These are phyloP conservation scores for Limnephilus auricula DNA, from an alignment of 2,888 invertebrate species.

Conservation along the genomic window DNA sequence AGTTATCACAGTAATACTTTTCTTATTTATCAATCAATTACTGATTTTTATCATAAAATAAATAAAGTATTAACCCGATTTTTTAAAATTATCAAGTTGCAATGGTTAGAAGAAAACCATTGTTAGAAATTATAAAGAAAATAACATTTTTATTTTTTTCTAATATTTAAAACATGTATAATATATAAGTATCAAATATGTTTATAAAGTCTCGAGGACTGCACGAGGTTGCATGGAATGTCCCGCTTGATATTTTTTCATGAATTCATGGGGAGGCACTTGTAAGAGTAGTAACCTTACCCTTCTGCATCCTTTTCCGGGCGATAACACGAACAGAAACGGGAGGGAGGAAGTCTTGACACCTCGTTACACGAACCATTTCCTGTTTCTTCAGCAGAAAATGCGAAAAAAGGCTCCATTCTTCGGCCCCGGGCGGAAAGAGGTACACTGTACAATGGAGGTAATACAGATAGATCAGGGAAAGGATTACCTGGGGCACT, in stretches of 20 bases:
- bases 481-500: slow-evolving; percentile 29
- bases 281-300: slow-evolving; percentile 50
- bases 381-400: slow-evolving; percentile 49
- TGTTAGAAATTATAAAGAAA: no score
- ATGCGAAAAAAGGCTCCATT: slow-evolving; percentile 36
- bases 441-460: not conserved
- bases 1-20: not conserved
- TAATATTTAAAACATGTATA: no score
- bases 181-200: no score
- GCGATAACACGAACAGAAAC: slow-evolving; percentile 58
- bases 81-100: no score
- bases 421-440: slow-evolving; percentile 14
- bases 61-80: no score
- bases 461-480: not conserved
- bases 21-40: no score
- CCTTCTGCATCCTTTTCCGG: slow-evolving; percentile 60
- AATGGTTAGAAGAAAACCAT: no score
- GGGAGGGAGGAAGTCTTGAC: slow-evolving; percentile 43
- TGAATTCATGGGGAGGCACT: slow-evolving; percentile 52
- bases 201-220: not conserved
- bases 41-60: no score
- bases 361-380: slow-evolving; percentile 64
- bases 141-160: no score
- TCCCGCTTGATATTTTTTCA: slow-evolving; percentile 55
- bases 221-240: slow-evolving; percentile 17